Evolutionary conservation across 2,797 vertebrate genomes (phyloP), one percentile per base, ranked within the genome.

Genomic region (Aulostomus chinensis): DNA sequence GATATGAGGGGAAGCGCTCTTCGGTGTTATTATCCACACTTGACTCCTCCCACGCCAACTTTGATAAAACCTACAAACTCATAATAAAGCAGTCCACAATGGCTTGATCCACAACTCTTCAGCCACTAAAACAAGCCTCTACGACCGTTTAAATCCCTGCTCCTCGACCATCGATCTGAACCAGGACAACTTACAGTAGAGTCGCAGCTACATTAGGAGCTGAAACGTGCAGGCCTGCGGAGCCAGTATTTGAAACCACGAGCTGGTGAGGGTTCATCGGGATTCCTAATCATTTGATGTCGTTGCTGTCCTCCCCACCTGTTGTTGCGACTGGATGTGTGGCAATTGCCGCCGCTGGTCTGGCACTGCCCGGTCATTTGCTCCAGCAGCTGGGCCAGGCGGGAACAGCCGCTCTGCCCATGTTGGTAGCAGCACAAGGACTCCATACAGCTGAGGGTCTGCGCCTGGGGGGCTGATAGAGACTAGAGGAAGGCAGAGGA

Each of bases 371-470:
- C 92, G 61, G 91, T 94, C 50, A 96, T 75, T 92, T 93, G 94
- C 72, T 95, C 96, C 94, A 98, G 85, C 93, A 94, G 69, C 93
- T 64, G 84, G 92, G 92, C 91, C 96, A 94, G 51, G 93, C 94
- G 88, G 84, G 91, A 26, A 78, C 95, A 94, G 68, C 89, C 87
- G 89, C 94, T 92, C 84, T 94, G 90, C 87, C 94, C 94, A 80
- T 92, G 90, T 82, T 94, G 90, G 95, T 94, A 93, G 90, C 96
- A 98, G 92, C 94, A 97, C 91, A 97, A 65, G 88, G 96, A 98
- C 88, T 99, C 97, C 97, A 99, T 68, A 90, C 96, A 98, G 93
- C 93, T 92, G 94, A 96, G 86, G 81, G 66, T 1, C 73, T 80
- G 76, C 70, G 89, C 88, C 85, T 91, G 91, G 85, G 92, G 83